Evolutionary conservation across 2,797 vertebrate species (phyloP).

Genomic region (Poeciliopsis infans): DNA sequence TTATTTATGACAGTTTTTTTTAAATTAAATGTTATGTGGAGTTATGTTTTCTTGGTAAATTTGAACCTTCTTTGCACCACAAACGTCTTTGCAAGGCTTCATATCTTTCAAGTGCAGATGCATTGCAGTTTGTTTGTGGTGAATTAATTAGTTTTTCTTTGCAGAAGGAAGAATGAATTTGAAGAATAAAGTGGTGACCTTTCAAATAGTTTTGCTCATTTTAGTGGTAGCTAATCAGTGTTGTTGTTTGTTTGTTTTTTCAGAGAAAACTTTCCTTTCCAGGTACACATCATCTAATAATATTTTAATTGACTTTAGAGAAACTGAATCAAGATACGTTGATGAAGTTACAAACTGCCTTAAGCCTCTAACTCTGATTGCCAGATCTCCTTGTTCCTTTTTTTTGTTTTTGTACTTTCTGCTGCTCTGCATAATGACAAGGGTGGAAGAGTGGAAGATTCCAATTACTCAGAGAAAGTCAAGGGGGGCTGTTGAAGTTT

Average conservation of each 20-base stretch:
- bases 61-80: slow-evolving; percentile 34
- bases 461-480: slow-evolving; percentile 77
- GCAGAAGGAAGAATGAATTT: slow-evolving; percentile 31
- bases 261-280: slow-evolving; percentile 32
- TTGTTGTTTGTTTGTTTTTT: background rate
- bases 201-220: slow-evolving; percentile 51
- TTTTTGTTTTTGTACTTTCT: slow-evolving; percentile 68
- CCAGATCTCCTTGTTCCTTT: slow-evolving; percentile 58
- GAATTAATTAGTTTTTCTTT: slow-evolving; percentile 41
- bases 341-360: slow-evolving; percentile 75
- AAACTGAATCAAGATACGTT: slow-evolving; percentile 66
- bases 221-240: slow-evolving; percentile 58
- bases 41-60: slow-evolving; percentile 32
- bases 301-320: slow-evolving; percentile 79
- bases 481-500: slow-evolving; percentile 77
- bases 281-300: slow-evolving; percentile 63
- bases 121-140: slow-evolving; percentile 31
- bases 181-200: slow-evolving; percentile 50
- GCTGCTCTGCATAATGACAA: slow-evolving; percentile 60
- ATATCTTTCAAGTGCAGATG: slow-evolving; percentile 46
- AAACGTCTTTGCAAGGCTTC: slow-evolving; percentile 41
- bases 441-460: slow-evolving; percentile 70
- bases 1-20: slow-evolving; percentile 16
- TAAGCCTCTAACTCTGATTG: slow-evolving; percentile 45
- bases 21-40: slow-evolving; percentile 15